Evolutionary conservation across 2,113 vertebrate species (phyloP), one percentile per base, ranked within the genome.

Genomic region (Danionella cerebrum): DNA sequence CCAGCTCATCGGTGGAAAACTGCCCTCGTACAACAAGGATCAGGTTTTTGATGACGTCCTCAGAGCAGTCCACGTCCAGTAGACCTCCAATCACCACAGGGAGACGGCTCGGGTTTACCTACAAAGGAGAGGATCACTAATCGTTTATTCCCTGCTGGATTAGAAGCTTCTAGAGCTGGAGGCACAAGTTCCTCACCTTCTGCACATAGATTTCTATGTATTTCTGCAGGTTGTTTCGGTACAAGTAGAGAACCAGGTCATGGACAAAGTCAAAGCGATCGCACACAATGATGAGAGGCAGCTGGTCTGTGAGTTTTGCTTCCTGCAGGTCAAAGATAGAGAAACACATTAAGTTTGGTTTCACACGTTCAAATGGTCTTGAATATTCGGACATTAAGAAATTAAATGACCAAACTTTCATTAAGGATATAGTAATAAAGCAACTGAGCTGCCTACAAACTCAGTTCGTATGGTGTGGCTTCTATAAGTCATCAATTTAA

Each of bases 201-300:
- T 98, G 96, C 21, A 98, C 96, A 58, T 98, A 98, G 79, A 98
- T 98, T 85, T 98, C 96, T 65, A 98, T 98, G 71, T 98, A 98
- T 59, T 98, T 98, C 82, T 98, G 95, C 75, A 98, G 92, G 83
- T 92, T 98, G 86, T 98, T 98, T 85, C 96, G 92, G 78, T 98
- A 98, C 84, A 98, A 83, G 84, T 98, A 98, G 58, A 98, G 91
- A 80, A 98, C 95, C 82, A 97, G 85, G 79, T 98, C 96, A 13
- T 97, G 96, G 80, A 98, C 96, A 72, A 98, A 98, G 84, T 98
- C 95, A 74, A 98, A 98, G 38, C 96, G 92, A 78, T 98, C 96
- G 13, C 95, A 98, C 13, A 98, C 96, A 6, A 98, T 98, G 82
- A 98, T 98, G 80, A 98, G 92, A 0, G 96, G 96, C 75, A 98